These are phyloP conservation scores for Halcyon badia DNA, from an alignment of 2,797 vertebrate species.

Conservation along the genomic window DNA sequence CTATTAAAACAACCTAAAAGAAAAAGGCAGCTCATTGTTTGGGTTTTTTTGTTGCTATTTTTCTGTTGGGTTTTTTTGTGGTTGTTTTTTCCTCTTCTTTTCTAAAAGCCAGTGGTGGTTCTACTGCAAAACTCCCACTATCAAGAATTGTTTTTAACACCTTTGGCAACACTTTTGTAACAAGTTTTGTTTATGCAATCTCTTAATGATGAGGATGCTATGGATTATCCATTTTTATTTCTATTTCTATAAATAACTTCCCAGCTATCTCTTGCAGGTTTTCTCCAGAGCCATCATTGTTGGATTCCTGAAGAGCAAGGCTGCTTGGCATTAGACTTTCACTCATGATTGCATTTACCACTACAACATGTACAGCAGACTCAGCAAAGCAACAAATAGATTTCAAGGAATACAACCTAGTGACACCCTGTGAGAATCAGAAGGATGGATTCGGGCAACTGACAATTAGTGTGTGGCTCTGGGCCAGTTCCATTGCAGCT, in stretches of 20 bases:
- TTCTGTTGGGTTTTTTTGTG: too few species aligned
- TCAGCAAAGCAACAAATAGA: not conserved
- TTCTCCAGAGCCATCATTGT: not conserved
- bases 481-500: not conserved
- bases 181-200: not conserved
- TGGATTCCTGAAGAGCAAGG: not conserved
- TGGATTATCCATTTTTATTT: not conserved
- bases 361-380: rapidly evolving
- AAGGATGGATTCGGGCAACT: not conserved
- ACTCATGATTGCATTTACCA: rapidly evolving
- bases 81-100: too few species aligned
- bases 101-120: too few species aligned
- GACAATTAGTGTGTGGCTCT: not conserved
- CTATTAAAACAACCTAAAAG: not conserved
- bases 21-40: not conserved
- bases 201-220: not conserved
- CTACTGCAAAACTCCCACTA: too few species aligned
- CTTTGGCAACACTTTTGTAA: rapidly evolving
- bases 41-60: not conserved
- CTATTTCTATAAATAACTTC: not conserved
- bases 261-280: not conserved
- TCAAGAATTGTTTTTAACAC: not conserved
- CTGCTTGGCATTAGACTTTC: not conserved
- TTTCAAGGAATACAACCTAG: not conserved
- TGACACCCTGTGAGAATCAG: not conserved